Conservation (phyloP, 2,888 invertebrate genomes). For the Eupithecia subumbrata region DNA sequence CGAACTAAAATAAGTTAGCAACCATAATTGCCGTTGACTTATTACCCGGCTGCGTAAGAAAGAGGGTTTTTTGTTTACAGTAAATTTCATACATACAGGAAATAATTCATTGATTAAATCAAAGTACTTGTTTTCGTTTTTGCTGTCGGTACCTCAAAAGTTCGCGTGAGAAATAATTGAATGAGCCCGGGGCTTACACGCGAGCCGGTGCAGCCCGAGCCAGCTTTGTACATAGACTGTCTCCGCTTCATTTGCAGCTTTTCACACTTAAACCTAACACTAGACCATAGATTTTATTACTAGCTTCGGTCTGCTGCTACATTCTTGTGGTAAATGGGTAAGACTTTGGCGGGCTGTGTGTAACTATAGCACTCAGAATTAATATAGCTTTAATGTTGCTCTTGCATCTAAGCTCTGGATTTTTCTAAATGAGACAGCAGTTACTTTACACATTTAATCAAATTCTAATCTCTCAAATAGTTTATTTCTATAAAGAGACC, state of each 20-base stretch:
- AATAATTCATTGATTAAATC: not conserved
- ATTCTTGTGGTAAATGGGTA: too few species aligned
- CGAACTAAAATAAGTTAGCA: too few species aligned
- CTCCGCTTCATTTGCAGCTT: not conserved
- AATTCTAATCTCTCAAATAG: too few species aligned
- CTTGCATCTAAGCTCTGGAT: not conserved
- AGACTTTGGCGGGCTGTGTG: too few species aligned
- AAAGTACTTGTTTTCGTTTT: conserved; percentile 1
- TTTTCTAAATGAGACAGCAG: not conserved
- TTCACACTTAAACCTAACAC: not conserved
- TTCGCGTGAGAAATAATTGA: conserved; percentile 56
- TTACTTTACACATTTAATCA: too few species aligned
- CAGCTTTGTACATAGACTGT: not conserved
- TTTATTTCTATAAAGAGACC: too few species aligned
- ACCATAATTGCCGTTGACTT: too few species aligned
- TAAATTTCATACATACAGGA: not conserved
- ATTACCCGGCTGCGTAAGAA: too few species aligned
- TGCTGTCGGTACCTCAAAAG: conserved; percentile 44
- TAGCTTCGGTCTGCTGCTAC: not conserved
- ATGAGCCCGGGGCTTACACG: conserved; percentile 31
- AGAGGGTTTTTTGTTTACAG: too few species aligned
- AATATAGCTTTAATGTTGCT: not conserved
- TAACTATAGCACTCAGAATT: too few species aligned
- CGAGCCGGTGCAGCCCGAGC: not conserved
- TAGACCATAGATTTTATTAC: not conserved